These are phyloP conservation scores for Chrysolina oricalcia DNA, from an alignment of 2,888 invertebrate species.

Conservation along the genomic window DNA sequence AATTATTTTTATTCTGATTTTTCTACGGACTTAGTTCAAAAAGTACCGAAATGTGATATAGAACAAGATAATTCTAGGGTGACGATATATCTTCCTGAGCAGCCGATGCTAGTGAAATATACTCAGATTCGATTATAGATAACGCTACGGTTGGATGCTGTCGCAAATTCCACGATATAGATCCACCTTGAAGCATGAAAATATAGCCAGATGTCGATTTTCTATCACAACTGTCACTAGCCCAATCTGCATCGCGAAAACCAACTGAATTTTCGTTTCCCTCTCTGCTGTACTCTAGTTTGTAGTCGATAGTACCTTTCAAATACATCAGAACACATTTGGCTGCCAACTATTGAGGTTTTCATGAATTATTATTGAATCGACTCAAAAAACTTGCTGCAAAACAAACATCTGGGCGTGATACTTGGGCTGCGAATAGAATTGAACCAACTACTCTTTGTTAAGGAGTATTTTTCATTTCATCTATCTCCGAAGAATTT, in stretches of 20 bases:
- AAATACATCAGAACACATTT: conserved; percentile 34
- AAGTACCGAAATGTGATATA: too few relatives aligned
- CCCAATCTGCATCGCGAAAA: too few relatives aligned
- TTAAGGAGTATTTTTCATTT: conserved; percentile 25
- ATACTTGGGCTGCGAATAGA: too few relatives aligned
- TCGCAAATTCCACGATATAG: too few relatives aligned
- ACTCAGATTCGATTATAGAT: neutral
- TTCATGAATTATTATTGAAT: conserved; percentile 23
- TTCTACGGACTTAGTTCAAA: too few relatives aligned
- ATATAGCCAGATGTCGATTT: too few relatives aligned
- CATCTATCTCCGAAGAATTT: conserved; percentile 2
- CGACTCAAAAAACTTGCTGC: conserved; percentile 25
- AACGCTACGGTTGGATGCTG: neutral
- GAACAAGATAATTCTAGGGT: too few relatives aligned
- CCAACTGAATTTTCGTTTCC: neutral
- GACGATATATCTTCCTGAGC: neutral
- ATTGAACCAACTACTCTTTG: too few relatives aligned
- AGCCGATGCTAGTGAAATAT: neutral
- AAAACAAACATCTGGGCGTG: conserved; percentile 24
- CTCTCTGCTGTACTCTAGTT: neutral
- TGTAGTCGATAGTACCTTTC: conserved; percentile 23
- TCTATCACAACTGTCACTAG: too few relatives aligned
- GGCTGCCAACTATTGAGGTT: conserved; percentile 28
- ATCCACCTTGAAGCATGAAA: too few relatives aligned
- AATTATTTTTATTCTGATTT: too few relatives aligned